Conservation (phyloP, 1,140 invertebrate species). For the Drosophila arawakana region DNA sequence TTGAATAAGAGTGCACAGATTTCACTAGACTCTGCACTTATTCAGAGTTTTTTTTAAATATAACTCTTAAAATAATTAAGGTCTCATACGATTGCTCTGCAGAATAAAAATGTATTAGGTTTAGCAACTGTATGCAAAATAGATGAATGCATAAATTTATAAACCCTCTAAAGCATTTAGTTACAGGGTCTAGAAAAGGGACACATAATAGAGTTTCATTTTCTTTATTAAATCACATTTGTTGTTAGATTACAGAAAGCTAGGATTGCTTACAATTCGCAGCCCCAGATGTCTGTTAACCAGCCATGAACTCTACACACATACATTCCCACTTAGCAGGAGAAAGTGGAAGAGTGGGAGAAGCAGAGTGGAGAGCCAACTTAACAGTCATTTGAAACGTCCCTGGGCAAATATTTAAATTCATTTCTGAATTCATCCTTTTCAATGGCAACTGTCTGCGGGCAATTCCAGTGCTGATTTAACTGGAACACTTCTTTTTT, state of each 20-base stretch:
- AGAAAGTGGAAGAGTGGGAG: neutral
- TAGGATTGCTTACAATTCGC: slow-evolving; percentile 30
- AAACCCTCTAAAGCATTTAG: no score
- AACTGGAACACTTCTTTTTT: neutral
- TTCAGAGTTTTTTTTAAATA: no score
- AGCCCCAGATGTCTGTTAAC: slow-evolving; percentile 19
- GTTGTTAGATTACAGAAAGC: slow-evolving; percentile 69
- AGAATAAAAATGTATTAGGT: no score
- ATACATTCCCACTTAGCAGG: slow-evolving; percentile 47
- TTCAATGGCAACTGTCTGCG: slow-evolving; percentile 39
- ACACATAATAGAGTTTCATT: slow-evolving; percentile 63
- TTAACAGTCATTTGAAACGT: slow-evolving; percentile 29
- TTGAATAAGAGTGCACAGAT: no score
- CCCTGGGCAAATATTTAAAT: slow-evolving; percentile 73
- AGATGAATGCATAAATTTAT: no score
- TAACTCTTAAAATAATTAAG: no score
- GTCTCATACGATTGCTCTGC: no score
- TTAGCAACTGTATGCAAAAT: no score
- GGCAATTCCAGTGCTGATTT: slow-evolving; percentile 19
- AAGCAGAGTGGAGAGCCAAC: neutral
- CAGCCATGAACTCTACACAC: slow-evolving; percentile 29
- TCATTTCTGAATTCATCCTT: slow-evolving; percentile 63
- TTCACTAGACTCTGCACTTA: no score
- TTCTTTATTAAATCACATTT: slow-evolving; percentile 76
- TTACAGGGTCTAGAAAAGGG: slow-evolving; percentile 17